These are phyloP conservation scores for Alligator mississippiensis DNA, from an alignment of 2,113 vertebrate genomes.

Conservation along the genomic window DNA sequence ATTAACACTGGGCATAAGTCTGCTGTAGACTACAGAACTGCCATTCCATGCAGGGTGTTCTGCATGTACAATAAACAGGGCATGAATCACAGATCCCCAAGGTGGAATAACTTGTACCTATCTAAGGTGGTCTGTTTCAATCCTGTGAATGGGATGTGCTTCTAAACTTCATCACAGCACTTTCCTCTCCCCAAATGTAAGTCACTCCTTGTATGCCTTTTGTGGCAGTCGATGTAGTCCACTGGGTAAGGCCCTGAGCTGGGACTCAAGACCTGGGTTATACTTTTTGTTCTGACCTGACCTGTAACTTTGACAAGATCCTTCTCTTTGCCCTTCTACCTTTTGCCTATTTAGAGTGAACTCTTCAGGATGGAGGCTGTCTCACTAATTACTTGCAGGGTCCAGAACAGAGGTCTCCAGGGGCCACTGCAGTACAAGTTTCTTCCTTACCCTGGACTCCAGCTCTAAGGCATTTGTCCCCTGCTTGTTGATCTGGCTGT, in stretches of 20 bases:
- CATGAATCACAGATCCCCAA: background rate
- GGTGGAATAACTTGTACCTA: background rate
- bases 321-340: background rate
- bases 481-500: background rate
- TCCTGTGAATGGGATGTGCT: rapidly evolving
- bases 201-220: background rate
- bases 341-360: background rate
- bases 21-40: background rate
- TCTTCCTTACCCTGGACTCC: too few relatives aligned
- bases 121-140: rapidly evolving
- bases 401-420: background rate
- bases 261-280: background rate
- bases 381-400: background rate
- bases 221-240: background rate
- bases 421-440: too few relatives aligned
- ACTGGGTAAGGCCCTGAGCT: rapidly evolving
- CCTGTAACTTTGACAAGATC: background rate
- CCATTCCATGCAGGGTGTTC: background rate
- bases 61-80: background rate
- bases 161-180: rapidly evolving
- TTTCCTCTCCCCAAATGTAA: background rate
- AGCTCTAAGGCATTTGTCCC: background rate
- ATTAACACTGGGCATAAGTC: background rate
- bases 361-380: background rate
- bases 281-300: background rate